Percentiles rank a stretch among this genome's conserved stretches.
These are phyloP conservation scores for Leptinotarsa lineolata DNA, from an alignment of 1,140 invertebrate species.

Conservation along the genomic window DNA sequence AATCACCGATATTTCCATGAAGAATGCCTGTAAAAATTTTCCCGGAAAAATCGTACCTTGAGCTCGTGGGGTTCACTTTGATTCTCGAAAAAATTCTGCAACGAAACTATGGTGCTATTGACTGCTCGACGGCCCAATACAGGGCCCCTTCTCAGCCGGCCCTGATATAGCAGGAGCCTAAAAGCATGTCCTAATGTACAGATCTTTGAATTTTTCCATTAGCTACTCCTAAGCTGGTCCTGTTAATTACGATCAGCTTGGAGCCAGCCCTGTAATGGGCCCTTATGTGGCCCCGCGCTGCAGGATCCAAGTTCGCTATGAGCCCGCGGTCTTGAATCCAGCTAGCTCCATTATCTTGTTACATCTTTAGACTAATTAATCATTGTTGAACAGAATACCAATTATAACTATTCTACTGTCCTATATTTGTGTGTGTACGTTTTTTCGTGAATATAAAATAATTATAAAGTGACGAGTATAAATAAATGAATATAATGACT, in stretches of 20 bases:
- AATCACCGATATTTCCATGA: neutral
- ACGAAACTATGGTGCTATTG: constrained; percentile 56
- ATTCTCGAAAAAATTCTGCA: constrained; percentile 49
- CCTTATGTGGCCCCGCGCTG: constrained; percentile 37
- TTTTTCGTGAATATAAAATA: constrained; percentile 50
- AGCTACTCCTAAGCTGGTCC: neutral
- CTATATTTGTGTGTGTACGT: constrained; percentile 57
- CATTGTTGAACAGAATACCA: constrained; percentile 49
- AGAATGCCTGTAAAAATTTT: constrained; percentile 3
- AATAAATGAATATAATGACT: constrained; percentile 40
- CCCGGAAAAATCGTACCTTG: constrained; percentile 28
- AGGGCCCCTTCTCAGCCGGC: constrained; percentile 15
- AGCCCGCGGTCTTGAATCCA: constrained; percentile 46
- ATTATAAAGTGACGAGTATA: constrained; percentile 44
- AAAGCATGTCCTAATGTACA: constrained; percentile 26
- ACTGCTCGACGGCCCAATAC: constrained; percentile 44
- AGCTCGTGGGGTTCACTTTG: constrained; percentile 43
- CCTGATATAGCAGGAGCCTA: constrained; percentile 11
- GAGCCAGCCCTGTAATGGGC: constrained; percentile 29
- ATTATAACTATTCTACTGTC: constrained; percentile 51
- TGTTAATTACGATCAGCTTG: neutral
- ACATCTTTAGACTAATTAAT: constrained; percentile 49
- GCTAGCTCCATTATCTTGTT: constrained; percentile 51
- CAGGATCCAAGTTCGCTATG: constrained; percentile 42
- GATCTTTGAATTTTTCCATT: constrained; percentile 1